These are phyloP conservation scores for Whitmania pigra DNA, from an alignment of 1,140 invertebrate genomes.

Conservation along the genomic window DNA sequence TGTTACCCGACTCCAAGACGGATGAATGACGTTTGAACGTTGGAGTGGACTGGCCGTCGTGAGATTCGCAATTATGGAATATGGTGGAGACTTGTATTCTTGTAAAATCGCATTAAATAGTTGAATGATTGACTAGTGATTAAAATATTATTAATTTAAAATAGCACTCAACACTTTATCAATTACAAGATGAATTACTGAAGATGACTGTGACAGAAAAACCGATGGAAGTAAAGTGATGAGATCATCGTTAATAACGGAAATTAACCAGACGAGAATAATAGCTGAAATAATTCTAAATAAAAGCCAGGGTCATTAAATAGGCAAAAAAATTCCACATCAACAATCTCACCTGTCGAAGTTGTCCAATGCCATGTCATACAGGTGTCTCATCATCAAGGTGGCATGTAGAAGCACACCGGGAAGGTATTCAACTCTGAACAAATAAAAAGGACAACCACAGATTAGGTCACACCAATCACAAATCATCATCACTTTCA, in stretches of 20 bases:
- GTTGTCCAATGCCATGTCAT: slow-evolving; percentile 41
- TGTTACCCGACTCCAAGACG: slow-evolving; percentile 9
- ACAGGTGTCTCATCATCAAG: slow-evolving; percentile 37
- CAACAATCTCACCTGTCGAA: slow-evolving; percentile 36
- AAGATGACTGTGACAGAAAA: too few relatives aligned
- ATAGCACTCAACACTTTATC: too few relatives aligned
- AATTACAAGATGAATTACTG: too few relatives aligned
- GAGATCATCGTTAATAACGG: too few relatives aligned
- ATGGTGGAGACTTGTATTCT: not conserved
- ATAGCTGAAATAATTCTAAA: too few relatives aligned
- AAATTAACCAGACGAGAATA: too few relatives aligned
- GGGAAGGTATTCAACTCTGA: slow-evolving; percentile 24
- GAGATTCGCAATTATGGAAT: not conserved
- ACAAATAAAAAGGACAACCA: not conserved
- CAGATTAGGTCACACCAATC: too few relatives aligned
- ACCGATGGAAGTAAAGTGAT: too few relatives aligned
- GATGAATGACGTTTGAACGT: slow-evolving; percentile 16
- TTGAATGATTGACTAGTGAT: not conserved
- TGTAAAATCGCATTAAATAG: not conserved
- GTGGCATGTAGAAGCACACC: slow-evolving; percentile 34
- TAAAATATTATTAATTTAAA: too few relatives aligned
- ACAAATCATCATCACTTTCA: too few relatives aligned
- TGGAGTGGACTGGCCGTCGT: not conserved
- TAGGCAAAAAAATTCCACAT: not conserved
- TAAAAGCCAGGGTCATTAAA: too few relatives aligned